phyloP scores from a whole-genome alignment of 2,113 vertebrate species.

The Azemiops feae region DNA sequence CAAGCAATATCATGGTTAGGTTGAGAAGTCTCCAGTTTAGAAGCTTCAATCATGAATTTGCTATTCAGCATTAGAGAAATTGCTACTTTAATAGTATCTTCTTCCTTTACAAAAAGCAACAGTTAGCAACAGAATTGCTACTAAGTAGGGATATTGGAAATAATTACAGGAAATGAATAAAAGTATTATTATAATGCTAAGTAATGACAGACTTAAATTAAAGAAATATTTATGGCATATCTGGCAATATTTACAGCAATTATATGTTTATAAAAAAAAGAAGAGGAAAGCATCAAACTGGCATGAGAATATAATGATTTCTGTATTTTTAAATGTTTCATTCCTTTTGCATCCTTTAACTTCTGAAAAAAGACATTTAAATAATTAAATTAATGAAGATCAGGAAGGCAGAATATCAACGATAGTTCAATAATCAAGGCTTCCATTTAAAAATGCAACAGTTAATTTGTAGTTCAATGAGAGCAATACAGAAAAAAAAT shows the following conservation, averaged over 20 bases:
- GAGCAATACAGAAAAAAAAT: neutral
- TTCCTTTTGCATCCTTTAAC: neutral
- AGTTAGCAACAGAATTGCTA: neutral
- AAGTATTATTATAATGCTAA: neutral
- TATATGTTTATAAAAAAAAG: neutral
- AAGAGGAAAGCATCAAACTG: neutral
- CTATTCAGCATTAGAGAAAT: neutral
- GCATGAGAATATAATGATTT: neutral
- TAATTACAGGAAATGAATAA: neutral
- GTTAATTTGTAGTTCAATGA: neutral
- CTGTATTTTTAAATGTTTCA: neutral
- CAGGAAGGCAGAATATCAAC: neutral
- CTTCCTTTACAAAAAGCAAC: neutral
- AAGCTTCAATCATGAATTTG: neutral
- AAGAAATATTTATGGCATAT: neutral
- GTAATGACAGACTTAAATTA: neutral
- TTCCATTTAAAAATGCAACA: neutral
- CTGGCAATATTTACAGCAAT: neutral
- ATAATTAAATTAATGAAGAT: neutral
- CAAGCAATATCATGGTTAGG: neutral
- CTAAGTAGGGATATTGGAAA: neutral
- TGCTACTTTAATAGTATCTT: neutral
- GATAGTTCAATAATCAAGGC: neutral
- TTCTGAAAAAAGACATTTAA: neutral
- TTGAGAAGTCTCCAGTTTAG: neutral